Evolutionary conservation across 2,888 invertebrate genomes (phyloP).

Genomic region (Temnothorax ravouxi): DNA sequence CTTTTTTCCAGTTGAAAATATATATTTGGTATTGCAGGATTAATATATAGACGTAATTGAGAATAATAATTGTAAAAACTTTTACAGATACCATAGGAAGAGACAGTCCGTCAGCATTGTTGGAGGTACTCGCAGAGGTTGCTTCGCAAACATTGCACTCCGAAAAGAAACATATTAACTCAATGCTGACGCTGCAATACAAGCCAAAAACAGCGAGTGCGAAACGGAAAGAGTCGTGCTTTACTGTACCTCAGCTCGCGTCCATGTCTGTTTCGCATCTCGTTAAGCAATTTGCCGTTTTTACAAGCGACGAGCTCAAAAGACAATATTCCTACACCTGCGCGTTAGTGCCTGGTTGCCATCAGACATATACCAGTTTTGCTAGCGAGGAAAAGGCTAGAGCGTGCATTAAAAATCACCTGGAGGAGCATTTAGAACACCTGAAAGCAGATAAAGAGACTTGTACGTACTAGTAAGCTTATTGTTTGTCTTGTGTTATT

Average conservation of each 20-base stretch:
- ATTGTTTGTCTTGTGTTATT: neutral
- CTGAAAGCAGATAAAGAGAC: constrained; percentile 81
- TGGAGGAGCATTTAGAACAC: constrained; percentile 86
- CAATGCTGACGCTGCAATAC: constrained; percentile 65
- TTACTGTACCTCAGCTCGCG: constrained; percentile 79
- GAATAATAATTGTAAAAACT: constrained; percentile 19
- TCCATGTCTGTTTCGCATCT: constrained; percentile 87
- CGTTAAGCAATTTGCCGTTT: constrained; percentile 87
- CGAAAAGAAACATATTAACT: constrained; percentile 78
- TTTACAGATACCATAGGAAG: constrained; percentile 81
- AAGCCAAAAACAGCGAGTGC: constrained; percentile 69
- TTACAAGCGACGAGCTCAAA: constrained; percentile 87
- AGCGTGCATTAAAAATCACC: constrained; percentile 87
- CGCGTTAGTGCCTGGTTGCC: constrained; percentile 87
- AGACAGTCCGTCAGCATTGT: constrained; percentile 84
- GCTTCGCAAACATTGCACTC: constrained; percentile 87
- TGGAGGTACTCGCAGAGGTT: constrained; percentile 88
- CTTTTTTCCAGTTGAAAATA: neutral
- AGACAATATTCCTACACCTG: constrained; percentile 87
- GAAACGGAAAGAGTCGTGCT: constrained; percentile 77
- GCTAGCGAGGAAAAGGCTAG: constrained; percentile 88
- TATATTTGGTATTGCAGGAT: neutral
- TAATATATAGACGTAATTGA: neutral
- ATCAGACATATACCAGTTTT: constrained; percentile 87
- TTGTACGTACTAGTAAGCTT: constrained; percentile 75